Evolutionary conservation across 2,888 invertebrate species (phyloP).

Genomic region (Drosophila tripunctata): DNA sequence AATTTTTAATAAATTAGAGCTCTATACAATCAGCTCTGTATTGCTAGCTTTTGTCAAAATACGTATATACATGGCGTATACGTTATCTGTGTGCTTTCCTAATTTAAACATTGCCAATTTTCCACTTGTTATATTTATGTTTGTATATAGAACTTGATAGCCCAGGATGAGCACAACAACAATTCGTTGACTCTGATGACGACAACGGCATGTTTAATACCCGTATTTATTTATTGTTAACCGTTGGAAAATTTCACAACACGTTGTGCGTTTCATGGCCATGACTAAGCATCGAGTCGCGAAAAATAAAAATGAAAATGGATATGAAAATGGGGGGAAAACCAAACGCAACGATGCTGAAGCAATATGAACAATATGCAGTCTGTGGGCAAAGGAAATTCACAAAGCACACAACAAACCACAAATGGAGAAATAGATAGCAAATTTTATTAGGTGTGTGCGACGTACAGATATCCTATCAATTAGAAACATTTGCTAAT

Average conservation of each 20-base stretch:
- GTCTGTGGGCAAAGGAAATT: constrained; percentile 28
- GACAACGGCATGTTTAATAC: constrained; percentile 27
- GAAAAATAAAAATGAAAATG: constrained; percentile 17
- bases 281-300: constrained; percentile 64
- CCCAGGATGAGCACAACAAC: constrained; percentile 20
- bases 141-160: constrained; percentile 35
- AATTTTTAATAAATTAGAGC: no score
- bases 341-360: constrained; percentile 56
- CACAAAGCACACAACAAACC: constrained; percentile 6
- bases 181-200: constrained; percentile 40
- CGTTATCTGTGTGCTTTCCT: constrained; percentile 4
- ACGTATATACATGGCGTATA: constrained; percentile 16
- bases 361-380: constrained; percentile 58
- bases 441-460: background rate
- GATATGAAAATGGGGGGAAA: constrained; percentile 1
- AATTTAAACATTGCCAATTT: constrained; percentile 20
- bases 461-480: background rate
- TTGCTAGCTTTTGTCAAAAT: constrained; percentile 2
- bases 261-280: constrained; percentile 53
- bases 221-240: constrained; percentile 66
- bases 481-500: no score
- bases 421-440: constrained; percentile 14
- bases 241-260: constrained; percentile 48
- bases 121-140: constrained; percentile 32
- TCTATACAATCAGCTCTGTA: background rate